Base-by-base conservation (phyloP, 2,888 invertebrate genomes). In the Gortyna flavago region DNA sequence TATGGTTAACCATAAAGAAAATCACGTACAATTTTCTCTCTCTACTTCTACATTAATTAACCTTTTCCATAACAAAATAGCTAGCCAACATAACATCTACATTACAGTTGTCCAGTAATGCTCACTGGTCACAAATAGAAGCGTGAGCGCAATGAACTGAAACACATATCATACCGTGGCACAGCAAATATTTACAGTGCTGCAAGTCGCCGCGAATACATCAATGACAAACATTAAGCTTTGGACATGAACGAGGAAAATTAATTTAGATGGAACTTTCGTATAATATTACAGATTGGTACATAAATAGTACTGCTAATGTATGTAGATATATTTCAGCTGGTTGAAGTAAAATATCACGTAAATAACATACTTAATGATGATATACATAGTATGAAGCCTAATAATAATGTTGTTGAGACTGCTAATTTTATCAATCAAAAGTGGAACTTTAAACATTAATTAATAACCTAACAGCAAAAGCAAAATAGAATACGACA, bases 121-220 rank as follows among this genome's bases (percentile, higher is more conserved):
- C n/a, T 77, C 85, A 83, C 64, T 81, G 89, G 91, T 92, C 92
- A 89, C 93, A 95, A 95, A 95, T 95, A 95, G 95, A 94, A 91
- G 89, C 85, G 84, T 89, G 92, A 75, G 89, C 89, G 90, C 95
- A 95, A 94, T 93, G 95, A 96, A 95, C 95, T 94, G 93, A 85
- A 89, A 88, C 88, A 89, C 87, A 91, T 91, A 91, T 90, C 92
- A 91, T 91, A 89, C 87, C 88, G 84, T 85, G 77, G 88, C 88
- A 84, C 89, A 88, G 92, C 93, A 93, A 95, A 95, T 95, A 94
- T 96, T 95, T 95, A 94, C 94, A 89, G 91, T 91, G 89, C 90
- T 84, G 87, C 81, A 87, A 88, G 85, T 85, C 83, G 88, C 84
- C 79, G 89, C 90, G 87, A 92, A 93, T 94, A 92, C 90, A 93